These are phyloP conservation scores for Thunnus maccoyii DNA, from an alignment of 2,113 vertebrate species.

Conservation along the genomic window DNA sequence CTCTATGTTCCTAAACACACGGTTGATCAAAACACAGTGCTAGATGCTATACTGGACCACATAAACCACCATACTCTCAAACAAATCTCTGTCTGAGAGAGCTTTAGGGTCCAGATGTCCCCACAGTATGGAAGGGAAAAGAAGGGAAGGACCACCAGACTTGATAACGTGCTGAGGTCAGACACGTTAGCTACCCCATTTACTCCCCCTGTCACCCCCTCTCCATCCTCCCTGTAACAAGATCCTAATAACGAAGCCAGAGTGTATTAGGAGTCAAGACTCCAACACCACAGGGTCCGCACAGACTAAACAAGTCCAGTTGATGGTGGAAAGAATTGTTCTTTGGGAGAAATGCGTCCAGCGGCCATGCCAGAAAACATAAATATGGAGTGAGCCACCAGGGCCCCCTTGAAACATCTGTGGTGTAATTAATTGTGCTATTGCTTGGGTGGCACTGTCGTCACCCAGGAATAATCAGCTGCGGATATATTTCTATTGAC, in stretches of 20 bases:
- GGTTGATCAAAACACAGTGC: slow-evolving; percentile 71
- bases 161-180: slow-evolving; percentile 84
- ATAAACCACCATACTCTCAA: slow-evolving; percentile 71
- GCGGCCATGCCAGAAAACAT: slow-evolving; percentile 85
- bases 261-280: slow-evolving; percentile 90
- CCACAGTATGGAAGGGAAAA: slow-evolving; percentile 48
- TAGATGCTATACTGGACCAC: slow-evolving; percentile 64
- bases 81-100: slow-evolving; percentile 64
- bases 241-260: slow-evolving; percentile 90
- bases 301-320: slow-evolving; percentile 94
- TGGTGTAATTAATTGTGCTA: slow-evolving; percentile 80
- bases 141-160: slow-evolving; percentile 91
- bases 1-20: slow-evolving; percentile 76
- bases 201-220: slow-evolving; percentile 48
- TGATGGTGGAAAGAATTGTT: slow-evolving; percentile 87
- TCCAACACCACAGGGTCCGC: slow-evolving; percentile 85
- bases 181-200: slow-evolving; percentile 69
- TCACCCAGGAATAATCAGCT: slow-evolving; percentile 79
- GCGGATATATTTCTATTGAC: slow-evolving; percentile 73
- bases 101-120: slow-evolving; percentile 65
- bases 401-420: slow-evolving; percentile 84
- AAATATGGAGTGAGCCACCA: slow-evolving; percentile 81
- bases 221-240: slow-evolving; percentile 86
- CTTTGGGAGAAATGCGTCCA: slow-evolving; percentile 81
- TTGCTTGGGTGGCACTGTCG: slow-evolving; percentile 81